Base-by-base conservation (phyloP, 2,888 invertebrate genomes). In the Nomada hirtipes region DNA sequence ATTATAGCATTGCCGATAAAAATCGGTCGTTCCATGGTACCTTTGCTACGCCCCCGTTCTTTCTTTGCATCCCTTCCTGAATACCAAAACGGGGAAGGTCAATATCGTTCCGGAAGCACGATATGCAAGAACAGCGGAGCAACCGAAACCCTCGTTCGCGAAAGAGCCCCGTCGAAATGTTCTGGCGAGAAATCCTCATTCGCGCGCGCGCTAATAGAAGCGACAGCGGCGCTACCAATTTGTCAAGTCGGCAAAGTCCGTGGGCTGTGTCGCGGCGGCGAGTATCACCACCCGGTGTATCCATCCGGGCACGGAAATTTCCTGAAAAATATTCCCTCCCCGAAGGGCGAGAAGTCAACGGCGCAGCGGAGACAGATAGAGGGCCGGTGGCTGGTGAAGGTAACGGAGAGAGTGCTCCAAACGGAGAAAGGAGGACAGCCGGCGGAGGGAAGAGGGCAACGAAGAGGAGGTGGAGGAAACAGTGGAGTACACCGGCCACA, bases 311-410 rank as follows among this genome's bases (percentile, higher is more conserved):
- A 74, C 64, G 83, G 78, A 83, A 87, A 85, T 85, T 86, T 86
- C 76, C 86, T 80, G 88, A 88, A 87, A 86, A 88, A 88, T 82
- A 60, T 86, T 83, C 70, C 83, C 79, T 73, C 74, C 80, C 78
- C 77, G 84, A 76, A 77, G 74, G 76, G 79, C 61, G 79, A 73
- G 69, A 65, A 63, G 64, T 65, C 82, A 75, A 81, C 73, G 75
- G 76, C 15, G 80, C 50, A 64, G 42, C 36, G 75, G 83, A 79
- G 83, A 75, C 75, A 67, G 73, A 84, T 68, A 59, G 78, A 78
- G 47, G 55, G 11, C 42, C 60, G 20, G 15, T 0, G 50, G 10
- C 15, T 29, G 50, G 7, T 7, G 71, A 44, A 60, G 26, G 52
- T 57, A 42, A 50, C 50, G 44, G 44, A 63, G 53, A 60, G 65